Base-by-base conservation (phyloP, 2,797 vertebrate species). In the Cephalopachus bancanus region DNA sequence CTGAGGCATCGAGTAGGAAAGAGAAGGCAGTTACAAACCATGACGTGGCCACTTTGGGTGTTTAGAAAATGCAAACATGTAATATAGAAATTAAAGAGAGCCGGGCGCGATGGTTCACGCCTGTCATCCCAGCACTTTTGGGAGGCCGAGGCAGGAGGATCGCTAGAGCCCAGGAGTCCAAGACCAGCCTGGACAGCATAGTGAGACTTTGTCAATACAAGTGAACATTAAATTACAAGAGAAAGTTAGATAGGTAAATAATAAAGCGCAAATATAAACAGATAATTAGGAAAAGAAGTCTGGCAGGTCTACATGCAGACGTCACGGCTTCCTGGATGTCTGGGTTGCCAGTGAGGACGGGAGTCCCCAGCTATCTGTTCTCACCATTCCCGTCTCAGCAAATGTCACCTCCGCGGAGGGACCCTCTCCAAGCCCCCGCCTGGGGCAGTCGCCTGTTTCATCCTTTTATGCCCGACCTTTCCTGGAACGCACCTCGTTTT, bases 341-440 rank as follows among this genome's bases (percentile, higher is more conserved):
- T 8, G 60, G 16, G 33, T 30, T 51, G 5, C 51, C 72, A 12
- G 4, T 3, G 55, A 80, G 37, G 37, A 9, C 49, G 19, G 59
- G 12, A n/a, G 8, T 26, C 6, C 28, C 78, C 0, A 0, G 20
- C 30, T 20, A 8, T 7, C 33, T 30, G 22, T 14, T 72, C 30
- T 28, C 30, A 24, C 30, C 26, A 2, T 33, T 83, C 49, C 0
- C 2, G 30, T 72, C 67, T 64, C 1, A 3, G 69, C 30, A 3
- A 28, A n/a, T 0, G 2, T 67, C n/a, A 4, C 67, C 59, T 60
- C 60, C 0, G 0, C 62, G 1, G 0, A n/a, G 19, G 89, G 16
- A 22, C 20, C 7, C 7, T n/a, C 49, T 49, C 26, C 12, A 10
- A 0, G 51, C 30, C 33, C 3, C 28, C 16, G 1, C 2, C 30